These are phyloP conservation scores for Nemoura dubitans DNA, from an alignment of 2,888 invertebrate genomes.

Conservation along the genomic window DNA sequence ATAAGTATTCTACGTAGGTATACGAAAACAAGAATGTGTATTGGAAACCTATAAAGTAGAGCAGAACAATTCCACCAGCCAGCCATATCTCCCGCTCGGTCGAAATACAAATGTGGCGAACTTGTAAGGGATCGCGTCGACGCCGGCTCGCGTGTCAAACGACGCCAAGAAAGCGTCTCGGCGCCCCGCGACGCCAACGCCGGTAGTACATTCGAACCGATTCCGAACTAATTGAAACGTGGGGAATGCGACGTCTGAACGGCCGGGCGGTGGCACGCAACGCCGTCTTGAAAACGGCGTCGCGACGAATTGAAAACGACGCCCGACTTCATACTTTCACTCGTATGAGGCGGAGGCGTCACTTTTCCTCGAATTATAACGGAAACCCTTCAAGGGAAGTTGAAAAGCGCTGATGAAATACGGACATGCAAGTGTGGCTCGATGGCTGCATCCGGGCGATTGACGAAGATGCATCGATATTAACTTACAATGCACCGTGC, in stretches of 20 bases:
- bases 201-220: not conserved
- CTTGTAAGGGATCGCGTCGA: not conserved
- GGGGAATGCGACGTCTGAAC: not conserved
- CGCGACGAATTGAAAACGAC: too few species aligned
- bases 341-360: not conserved
- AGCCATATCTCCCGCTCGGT: too few species aligned
- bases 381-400: not conserved
- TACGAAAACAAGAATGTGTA: not conserved
- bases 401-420: not conserved
- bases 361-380: not conserved
- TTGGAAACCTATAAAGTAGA: not conserved
- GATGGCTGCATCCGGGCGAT: not conserved
- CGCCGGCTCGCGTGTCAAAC: not conserved
- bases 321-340: not conserved
- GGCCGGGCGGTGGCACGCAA: not conserved
- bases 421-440: too few species aligned
- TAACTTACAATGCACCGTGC: not conserved
- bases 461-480: not conserved
- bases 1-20: not conserved
- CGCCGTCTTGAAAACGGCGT: not conserved
- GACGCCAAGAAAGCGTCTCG: not conserved
- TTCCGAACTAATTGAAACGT: constrained; percentile 12
- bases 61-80: not conserved
- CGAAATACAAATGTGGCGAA: not conserved
- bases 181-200: not conserved